Conservation (phyloP, 2,888 invertebrate genomes). For the Tuberolachnus salignus region DNA sequence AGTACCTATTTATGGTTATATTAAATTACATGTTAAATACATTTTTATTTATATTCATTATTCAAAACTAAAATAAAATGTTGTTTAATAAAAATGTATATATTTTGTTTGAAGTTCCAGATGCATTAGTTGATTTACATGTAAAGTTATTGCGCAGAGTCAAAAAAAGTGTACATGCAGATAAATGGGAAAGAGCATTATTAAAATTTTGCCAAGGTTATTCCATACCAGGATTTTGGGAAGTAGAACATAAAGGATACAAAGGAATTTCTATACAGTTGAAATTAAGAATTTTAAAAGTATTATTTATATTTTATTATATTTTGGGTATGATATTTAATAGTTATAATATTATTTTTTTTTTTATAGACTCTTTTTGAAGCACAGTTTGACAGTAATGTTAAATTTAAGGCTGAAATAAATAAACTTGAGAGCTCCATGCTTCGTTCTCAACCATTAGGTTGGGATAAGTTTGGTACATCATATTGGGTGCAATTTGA, state of each 20-base stretch:
- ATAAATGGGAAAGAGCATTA: slow-evolving; percentile 88
- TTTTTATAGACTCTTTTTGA: slow-evolving; percentile 81
- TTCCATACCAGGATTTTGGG: slow-evolving; percentile 92
- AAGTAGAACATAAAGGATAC: slow-evolving; percentile 93
- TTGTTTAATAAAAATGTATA: neutral
- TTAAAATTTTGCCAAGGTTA: slow-evolving; percentile 91
- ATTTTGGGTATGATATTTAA: neutral
- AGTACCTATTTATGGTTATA: too few species aligned
- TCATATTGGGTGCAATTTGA: slow-evolving; percentile 94
- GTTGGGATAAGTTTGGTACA: slow-evolving; percentile 87
- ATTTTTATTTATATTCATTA: neutral
- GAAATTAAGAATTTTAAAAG: slow-evolving; percentile 89
- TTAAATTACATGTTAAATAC: too few species aligned
- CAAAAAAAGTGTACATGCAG: slow-evolving; percentile 78
- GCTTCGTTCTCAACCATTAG: slow-evolving; percentile 85
- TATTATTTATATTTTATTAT: slow-evolving; percentile 63
- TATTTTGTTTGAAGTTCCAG: slow-evolving; percentile 66
- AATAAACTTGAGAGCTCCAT: slow-evolving; percentile 79
- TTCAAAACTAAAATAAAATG: neutral
- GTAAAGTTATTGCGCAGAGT: slow-evolving; percentile 86
- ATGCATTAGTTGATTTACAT: slow-evolving; percentile 85
- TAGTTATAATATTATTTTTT: slow-evolving; percentile 56
- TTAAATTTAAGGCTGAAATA: slow-evolving; percentile 88
- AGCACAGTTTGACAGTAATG: slow-evolving; percentile 92
- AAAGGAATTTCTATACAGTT: slow-evolving; percentile 86